Base-by-base conservation (phyloP, 2,113 vertebrate species). In the Accipiter cooperii region DNA sequence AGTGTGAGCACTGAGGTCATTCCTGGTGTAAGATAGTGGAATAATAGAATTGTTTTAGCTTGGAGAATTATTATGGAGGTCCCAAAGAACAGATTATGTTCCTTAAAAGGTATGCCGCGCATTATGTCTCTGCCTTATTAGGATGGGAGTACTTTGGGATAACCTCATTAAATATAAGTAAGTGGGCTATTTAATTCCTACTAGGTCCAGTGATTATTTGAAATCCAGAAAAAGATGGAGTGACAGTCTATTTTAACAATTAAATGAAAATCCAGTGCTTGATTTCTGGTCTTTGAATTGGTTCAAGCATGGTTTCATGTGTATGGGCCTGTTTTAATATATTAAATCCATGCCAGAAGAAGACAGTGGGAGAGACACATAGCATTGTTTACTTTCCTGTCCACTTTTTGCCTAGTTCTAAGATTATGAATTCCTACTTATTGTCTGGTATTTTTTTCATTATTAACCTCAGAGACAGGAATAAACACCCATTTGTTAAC, bases 141-240 rank as follows among this genome's bases (percentile, higher is more conserved):
- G 5, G 10, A 66, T 10, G 14, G 12, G 34, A 61, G 13, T 44
- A 70, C 3, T 70, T 65, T 52, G 20, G 20, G 15, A 69, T 28
- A 83, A 44, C 4, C 2, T 60, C 6, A 68, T 64, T 57, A 70
- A 89, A 77, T 0, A 0, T n/a, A 65, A 58, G 0, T n/a, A 65
- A 58, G 5, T 55, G 11, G 4, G 10, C 36, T 58, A 57, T 78
- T 87, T 52, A 47, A 31, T 65, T 84, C 8, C 6, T 57, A 4
- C 11, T 65, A 63, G 16, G 9, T 80, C 14, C 20, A 77, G 8
- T 15, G 70, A 54, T 40, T 71, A 51, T 65, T 51, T 91, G 31
- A 70, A 84, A 70, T 69, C 5, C 12, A 46, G 31, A 93, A 78
- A 8, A 15, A 77, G 34, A 52, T 28, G 58, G 5, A 84, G 12